These are phyloP conservation scores for Caloenas nicobarica DNA, from an alignment of 2,113 vertebrate species.

Conservation along the genomic window DNA sequence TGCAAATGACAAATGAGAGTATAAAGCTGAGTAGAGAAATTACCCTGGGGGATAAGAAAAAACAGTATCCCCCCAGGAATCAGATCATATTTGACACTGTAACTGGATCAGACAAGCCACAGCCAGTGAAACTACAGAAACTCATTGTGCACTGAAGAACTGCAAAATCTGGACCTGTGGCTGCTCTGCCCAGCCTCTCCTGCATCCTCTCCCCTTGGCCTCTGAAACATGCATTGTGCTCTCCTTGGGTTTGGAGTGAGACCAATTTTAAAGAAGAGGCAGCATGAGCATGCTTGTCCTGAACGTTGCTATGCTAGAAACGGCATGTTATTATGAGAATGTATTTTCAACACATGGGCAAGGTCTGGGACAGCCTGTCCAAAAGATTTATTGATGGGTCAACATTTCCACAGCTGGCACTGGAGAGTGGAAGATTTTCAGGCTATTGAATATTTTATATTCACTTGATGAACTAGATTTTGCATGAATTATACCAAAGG, in stretches of 20 bases:
- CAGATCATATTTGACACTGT: constrained; percentile 10
- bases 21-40: constrained; percentile 36
- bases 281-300: rapidly evolving
- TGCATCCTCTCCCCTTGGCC: neutral
- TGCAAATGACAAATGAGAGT: constrained; percentile 14
- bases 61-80: neutral
- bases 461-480: constrained; percentile 4
- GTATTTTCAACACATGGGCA: neutral
- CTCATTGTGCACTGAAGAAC: neutral
- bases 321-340: neutral
- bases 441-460: constrained; percentile 3
- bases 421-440: neutral
- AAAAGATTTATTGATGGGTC: neutral
- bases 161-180: neutral
- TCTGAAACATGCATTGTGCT: neutral
- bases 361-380: neutral
- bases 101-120: constrained; percentile 26
- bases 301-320: neutral
- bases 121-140: constrained; percentile 18
- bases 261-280: neutral
- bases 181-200: neutral
- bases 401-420: neutral
- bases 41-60: neutral
- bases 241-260: neutral
- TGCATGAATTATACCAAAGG: constrained; percentile 18